phyloP scores from a whole-genome alignment of 2,113 vertebrate species.

The Tapirus terrestris region DNA sequence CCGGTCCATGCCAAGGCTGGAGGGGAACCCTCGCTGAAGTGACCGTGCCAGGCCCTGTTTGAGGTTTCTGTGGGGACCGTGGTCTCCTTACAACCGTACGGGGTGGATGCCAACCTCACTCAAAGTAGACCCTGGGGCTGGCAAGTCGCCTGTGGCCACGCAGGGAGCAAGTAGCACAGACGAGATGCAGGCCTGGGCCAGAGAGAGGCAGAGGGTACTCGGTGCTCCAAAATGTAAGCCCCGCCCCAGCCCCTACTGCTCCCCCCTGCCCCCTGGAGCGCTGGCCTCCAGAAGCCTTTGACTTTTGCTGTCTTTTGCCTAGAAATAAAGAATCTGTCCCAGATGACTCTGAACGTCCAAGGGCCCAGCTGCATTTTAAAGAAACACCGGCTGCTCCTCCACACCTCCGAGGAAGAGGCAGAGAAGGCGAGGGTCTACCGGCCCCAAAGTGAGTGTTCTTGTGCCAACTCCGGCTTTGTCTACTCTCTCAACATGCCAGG shows the following conservation, averaged over 20 bases:
- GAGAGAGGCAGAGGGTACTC: accelerated
- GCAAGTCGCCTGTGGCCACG: accelerated
- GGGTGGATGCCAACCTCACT: not conserved
- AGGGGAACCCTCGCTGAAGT: too few species aligned
- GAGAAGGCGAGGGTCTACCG: constrained; percentile 88
- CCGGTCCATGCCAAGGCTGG: not conserved
- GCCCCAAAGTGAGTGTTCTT: not conserved
- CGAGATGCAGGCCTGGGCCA: accelerated
- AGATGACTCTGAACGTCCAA: constrained; percentile 88
- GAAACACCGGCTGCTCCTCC: constrained; percentile 89
- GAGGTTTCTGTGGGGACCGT: not conserved
- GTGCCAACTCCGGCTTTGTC: accelerated
- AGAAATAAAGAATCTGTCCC: constrained; percentile 91
- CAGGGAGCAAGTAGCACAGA: accelerated
- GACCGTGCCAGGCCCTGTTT: not conserved
- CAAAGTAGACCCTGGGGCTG: not conserved
- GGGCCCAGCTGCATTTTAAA: constrained; percentile 88
- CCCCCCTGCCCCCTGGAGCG: not conserved
- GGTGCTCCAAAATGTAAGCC: accelerated
- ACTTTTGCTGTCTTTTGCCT: not conserved
- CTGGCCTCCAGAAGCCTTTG: not conserved
- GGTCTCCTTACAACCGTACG: accelerated
- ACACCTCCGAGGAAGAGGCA: constrained; percentile 84
- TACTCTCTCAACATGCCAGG: accelerated
- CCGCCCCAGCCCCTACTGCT: too few species aligned